Percentiles rank a stretch among this genome's conserved stretches.
phyloP scores from a whole-genome alignment of 1,140 invertebrate species.

The Pseudomyrmex gracilis region DNA sequence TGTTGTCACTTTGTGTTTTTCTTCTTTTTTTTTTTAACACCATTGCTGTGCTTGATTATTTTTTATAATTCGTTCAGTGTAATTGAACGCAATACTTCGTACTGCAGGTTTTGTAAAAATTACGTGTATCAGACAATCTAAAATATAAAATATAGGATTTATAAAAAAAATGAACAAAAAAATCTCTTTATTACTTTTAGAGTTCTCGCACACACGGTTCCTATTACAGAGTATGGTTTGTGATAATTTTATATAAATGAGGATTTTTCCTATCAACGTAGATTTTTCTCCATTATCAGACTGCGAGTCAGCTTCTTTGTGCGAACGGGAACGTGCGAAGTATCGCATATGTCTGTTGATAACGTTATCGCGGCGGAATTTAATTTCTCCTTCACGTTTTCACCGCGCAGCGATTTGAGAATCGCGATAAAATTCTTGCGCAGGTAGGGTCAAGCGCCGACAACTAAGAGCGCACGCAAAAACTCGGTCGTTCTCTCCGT shows the following conservation, averaged over 20 bases:
- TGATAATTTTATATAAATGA: background rate
- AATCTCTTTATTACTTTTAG: too few species aligned
- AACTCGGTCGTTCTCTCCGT: background rate
- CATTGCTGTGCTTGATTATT: background rate
- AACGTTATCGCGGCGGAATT: slow-evolving; percentile 39
- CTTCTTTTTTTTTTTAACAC: background rate
- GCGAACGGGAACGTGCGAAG: background rate
- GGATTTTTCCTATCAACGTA: slow-evolving; percentile 9
- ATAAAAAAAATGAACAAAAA: too few species aligned
- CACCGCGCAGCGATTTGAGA: background rate
- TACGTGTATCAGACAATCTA: too few species aligned
- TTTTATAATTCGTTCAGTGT: too few species aligned
- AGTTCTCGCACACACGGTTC: too few species aligned
- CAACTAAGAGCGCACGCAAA: slow-evolving; percentile 8
- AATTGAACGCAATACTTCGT: too few species aligned
- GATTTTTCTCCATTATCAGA: slow-evolving; percentile 22
- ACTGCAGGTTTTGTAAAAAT: too few species aligned
- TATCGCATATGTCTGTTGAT: slow-evolving; percentile 4
- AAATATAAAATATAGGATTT: too few species aligned
- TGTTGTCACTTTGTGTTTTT: background rate
- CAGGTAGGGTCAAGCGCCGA: background rate
- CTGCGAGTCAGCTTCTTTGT: background rate
- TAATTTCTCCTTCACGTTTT: slow-evolving; percentile 44
- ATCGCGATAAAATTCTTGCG: slow-evolving; percentile 41
- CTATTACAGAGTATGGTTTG: background rate